Percentiles rank a stretch among this genome's conserved stretches.
Evolutionary conservation across 2,888 invertebrate species (phyloP).

Genomic region (Agonopterix arenella): DNA sequence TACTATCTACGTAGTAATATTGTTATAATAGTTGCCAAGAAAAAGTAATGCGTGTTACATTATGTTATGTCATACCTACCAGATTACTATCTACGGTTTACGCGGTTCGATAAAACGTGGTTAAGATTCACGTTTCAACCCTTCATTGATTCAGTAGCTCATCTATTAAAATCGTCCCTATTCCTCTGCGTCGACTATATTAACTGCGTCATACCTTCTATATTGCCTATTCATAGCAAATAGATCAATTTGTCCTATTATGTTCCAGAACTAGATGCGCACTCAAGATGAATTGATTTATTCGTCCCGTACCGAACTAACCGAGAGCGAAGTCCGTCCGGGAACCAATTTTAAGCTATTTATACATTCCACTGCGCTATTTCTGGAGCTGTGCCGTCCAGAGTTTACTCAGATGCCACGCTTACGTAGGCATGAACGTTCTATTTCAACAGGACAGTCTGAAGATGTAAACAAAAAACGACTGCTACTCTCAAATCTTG

Average conservation of each 20-base stretch:
- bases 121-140: too few species aligned
- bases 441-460: not conserved
- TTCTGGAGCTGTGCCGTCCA: slow-evolving; percentile 13
- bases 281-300: not conserved
- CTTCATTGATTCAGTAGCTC: too few species aligned
- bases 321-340: slow-evolving; percentile 37
- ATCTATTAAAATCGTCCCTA: too few species aligned
- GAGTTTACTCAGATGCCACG: slow-evolving; percentile 14
- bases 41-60: slow-evolving; percentile 15
- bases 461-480: not conserved
- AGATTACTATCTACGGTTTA: not conserved
- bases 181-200: too few species aligned
- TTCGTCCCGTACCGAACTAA: not conserved
- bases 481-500: slow-evolving; percentile 5
- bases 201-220: too few species aligned
- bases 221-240: too few species aligned
- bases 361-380: slow-evolving; percentile 20
- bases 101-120: too few species aligned
- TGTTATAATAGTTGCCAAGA: slow-evolving; percentile 32
- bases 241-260: too few species aligned
- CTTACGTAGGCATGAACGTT: not conserved
- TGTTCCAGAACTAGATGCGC: not conserved
- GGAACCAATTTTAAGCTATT: slow-evolving; percentile 24
- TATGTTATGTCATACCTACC: slow-evolving; percentile 16
- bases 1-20: slow-evolving; percentile 14